Evolutionary conservation across 2,888 invertebrate genomes (phyloP).

Genomic region (Cerastis leucographa): DNA sequence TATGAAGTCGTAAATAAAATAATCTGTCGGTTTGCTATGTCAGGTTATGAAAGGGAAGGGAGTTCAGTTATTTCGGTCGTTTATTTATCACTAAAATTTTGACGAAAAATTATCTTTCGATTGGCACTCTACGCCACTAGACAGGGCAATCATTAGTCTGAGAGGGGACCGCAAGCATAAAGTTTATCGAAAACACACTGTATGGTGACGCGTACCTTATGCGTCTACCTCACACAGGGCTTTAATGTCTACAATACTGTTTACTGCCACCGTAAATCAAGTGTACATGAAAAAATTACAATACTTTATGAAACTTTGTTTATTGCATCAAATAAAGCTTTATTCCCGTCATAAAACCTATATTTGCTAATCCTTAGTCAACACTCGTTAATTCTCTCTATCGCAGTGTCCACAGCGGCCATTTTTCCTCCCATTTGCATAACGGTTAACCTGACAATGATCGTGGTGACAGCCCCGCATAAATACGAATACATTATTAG

Average conservation of each 20-base stretch:
- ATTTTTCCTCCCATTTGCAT: constrained; percentile 64
- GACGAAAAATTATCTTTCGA: background rate
- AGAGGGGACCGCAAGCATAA: background rate
- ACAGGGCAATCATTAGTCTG: background rate
- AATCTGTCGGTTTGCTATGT: constrained; percentile 11
- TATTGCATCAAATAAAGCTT: constrained; percentile 37
- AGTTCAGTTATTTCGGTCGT: constrained; percentile 4
- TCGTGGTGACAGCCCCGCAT: constrained; percentile 60
- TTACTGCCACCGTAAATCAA: constrained; percentile 36
- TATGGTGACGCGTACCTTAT: background rate
- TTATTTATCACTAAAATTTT: constrained; percentile 10
- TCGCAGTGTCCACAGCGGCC: constrained; percentile 37
- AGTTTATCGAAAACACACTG: background rate
- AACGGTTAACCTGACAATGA: constrained; percentile 64
- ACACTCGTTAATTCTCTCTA: constrained; percentile 58
- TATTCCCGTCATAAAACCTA: constrained; percentile 26
- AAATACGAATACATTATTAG: constrained; percentile 64
- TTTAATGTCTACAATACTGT: constrained; percentile 15
- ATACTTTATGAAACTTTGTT: constrained; percentile 41
- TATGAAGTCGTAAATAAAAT: constrained; percentile 24
- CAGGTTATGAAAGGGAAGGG: background rate
- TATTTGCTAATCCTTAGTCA: constrained; percentile 49
- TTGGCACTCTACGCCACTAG: background rate
- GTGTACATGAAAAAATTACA: constrained; percentile 31
- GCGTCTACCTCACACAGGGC: background rate